Percentiles rank a stretch among this genome's conserved stretches.
Evolutionary conservation across 2,113 vertebrate species (phyloP).

Genomic region (Centropus bengalensis): DNA sequence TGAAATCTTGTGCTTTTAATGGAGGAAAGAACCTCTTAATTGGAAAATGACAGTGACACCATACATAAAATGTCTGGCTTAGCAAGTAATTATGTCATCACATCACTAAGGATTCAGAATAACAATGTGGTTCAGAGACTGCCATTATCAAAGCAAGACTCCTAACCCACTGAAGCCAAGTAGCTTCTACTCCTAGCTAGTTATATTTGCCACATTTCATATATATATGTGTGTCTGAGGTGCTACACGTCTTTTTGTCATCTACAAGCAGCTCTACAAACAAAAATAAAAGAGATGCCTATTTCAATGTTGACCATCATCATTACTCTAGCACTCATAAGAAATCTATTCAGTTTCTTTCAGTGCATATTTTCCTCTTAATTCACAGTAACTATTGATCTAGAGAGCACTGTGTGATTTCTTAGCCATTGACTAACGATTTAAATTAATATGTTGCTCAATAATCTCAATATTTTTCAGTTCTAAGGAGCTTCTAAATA

Average conservation of each 20-base stretch:
- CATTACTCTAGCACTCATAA: not conserved
- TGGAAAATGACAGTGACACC: not conserved
- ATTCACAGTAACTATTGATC: not conserved
- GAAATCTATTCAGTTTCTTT: not conserved
- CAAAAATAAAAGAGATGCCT: not conserved
- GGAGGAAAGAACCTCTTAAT: not conserved
- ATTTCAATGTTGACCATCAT: not conserved
- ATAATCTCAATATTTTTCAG: slow-evolving; percentile 15
- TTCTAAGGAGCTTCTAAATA: slow-evolving; percentile 11
- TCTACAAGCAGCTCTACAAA: not conserved
- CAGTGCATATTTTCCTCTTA: not conserved
- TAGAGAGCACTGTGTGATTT: not conserved
- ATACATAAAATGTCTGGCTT: not conserved
- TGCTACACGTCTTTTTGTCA: not conserved
- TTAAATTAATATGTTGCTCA: slow-evolving; percentile 20
- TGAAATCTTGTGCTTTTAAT: not conserved
- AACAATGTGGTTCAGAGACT: not conserved
- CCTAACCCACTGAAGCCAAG: not conserved
- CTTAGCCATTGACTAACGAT: slow-evolving; percentile 1
- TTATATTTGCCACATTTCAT: not conserved
- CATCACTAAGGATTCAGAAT: not conserved
- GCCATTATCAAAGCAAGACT: not conserved
- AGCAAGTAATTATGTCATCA: not conserved
- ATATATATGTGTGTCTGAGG: not conserved
- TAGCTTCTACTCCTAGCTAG: not conserved